These are phyloP conservation scores for Yoshiicerus persimilis DNA, from an alignment of 1,140 invertebrate species.

Conservation along the genomic window DNA sequence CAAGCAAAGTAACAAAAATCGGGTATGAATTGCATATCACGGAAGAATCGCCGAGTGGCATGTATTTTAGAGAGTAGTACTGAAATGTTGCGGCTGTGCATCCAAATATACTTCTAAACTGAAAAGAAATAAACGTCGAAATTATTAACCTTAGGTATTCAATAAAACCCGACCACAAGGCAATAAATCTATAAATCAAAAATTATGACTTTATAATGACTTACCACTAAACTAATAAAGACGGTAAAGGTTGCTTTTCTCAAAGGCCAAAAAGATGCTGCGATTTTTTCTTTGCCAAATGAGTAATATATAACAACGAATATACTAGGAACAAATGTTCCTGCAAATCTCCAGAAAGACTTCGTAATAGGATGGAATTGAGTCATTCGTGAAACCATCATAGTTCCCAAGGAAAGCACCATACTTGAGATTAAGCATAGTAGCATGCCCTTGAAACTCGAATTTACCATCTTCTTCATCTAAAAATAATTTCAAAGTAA, in stretches of 20 bases:
- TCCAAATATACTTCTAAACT: slow-evolving; percentile 45
- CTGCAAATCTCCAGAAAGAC: slow-evolving; percentile 45
- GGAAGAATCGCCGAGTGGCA: slow-evolving; percentile 40
- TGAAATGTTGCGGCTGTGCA: slow-evolving; percentile 46
- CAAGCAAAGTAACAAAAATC: slow-evolving; percentile 38
- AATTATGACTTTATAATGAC: background rate
- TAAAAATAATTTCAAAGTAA: background rate
- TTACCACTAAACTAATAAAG: slow-evolving; percentile 41
- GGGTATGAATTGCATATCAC: slow-evolving; percentile 49
- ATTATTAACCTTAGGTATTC: background rate
- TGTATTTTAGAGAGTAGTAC: slow-evolving; percentile 47
- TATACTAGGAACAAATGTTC: slow-evolving; percentile 37
- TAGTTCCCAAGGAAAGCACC: slow-evolving; percentile 39
- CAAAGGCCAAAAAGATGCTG: slow-evolving; percentile 40
- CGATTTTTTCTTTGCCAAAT: slow-evolving; percentile 30
- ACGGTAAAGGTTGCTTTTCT: slow-evolving; percentile 21
- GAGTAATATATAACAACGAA: slow-evolving; percentile 41
- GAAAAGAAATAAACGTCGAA: background rate
- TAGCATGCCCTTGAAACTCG: slow-evolving; percentile 31
- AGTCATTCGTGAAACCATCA: slow-evolving; percentile 44
- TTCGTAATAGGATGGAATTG: slow-evolving; percentile 47
- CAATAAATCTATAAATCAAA: background rate
- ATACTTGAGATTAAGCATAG: slow-evolving; percentile 44
- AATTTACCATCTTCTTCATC: background rate
- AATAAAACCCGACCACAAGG: background rate